Percentiles rank a stretch among this genome's conserved stretches.
These are phyloP conservation scores for Ctenochaetus hawaiiensis DNA, from an alignment of 2,797 vertebrate genomes.

Conservation along the genomic window DNA sequence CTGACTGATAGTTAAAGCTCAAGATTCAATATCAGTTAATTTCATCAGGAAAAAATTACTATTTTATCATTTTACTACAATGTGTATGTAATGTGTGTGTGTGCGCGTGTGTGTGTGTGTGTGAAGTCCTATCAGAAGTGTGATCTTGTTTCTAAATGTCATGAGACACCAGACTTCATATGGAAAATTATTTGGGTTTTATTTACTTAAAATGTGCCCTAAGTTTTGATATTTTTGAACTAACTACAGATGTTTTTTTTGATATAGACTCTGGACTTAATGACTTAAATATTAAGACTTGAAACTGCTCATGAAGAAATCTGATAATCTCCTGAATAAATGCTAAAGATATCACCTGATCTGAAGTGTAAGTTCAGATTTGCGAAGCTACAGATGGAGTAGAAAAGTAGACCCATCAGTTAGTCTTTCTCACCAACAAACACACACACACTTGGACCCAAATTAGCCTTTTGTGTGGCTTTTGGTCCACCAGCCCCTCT, in stretches of 20 bases:
- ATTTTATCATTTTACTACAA: background rate
- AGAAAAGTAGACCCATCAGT: too few relatives aligned
- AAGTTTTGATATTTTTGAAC: background rate
- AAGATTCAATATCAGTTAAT: background rate
- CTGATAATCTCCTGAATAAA: too few relatives aligned
- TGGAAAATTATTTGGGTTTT: background rate
- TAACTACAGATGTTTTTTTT: background rate
- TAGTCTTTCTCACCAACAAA: constrained; percentile 44
- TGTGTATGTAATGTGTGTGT: background rate
- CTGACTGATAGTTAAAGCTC: background rate
- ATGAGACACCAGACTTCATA: background rate
- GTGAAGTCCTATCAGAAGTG: background rate
- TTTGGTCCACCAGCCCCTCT: constrained; percentile 72
- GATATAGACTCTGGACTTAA: background rate
- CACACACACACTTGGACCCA: constrained; percentile 61
- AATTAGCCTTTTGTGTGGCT: constrained; percentile 73
- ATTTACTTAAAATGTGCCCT: background rate
- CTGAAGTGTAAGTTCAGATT: background rate
- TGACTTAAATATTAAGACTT: background rate
- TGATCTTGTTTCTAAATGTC: background rate
- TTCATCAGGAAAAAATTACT: background rate
- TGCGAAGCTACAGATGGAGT: background rate
- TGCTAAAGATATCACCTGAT: too few relatives aligned
- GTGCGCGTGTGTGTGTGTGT: background rate
- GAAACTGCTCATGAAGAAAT: too few relatives aligned